Percentiles rank a stretch among this genome's conserved stretches.
Evolutionary conservation across 2,797 vertebrate species (phyloP).

Genomic region (Xiphophorus birchmanni): DNA sequence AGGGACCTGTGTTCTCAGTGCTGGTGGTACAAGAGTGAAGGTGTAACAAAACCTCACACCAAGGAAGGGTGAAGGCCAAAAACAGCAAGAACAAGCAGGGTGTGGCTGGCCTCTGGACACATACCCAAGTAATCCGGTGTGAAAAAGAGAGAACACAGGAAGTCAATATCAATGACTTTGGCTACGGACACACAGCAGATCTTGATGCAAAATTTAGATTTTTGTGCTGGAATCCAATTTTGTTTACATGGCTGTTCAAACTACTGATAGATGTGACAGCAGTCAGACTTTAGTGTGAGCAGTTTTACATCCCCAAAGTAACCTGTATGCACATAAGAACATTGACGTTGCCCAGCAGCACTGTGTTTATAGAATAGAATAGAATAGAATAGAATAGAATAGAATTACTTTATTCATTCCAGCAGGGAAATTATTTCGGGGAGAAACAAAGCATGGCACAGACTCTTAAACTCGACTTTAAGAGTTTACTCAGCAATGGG

Average conservation of each 20-base stretch:
- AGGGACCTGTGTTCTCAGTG: not conserved
- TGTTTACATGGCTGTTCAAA: not conserved
- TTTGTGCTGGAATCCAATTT: not conserved
- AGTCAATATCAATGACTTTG: not conserved
- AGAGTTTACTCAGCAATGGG: too few relatives aligned
- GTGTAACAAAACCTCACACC: not conserved
- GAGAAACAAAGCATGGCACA: too few relatives aligned
- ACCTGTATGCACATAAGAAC: too few relatives aligned
- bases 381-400: too few relatives aligned
- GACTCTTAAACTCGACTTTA: too few relatives aligned
- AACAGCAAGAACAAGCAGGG: not conserved
- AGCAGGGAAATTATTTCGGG: too few relatives aligned
- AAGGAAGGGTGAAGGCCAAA: not conserved
- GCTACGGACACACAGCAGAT: not conserved
- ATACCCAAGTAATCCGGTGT: not conserved
- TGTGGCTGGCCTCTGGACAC: not conserved
- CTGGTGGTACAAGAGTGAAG: not conserved
- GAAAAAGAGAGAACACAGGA: not conserved
- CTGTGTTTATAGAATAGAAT: too few relatives aligned
- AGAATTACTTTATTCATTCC: too few relatives aligned
- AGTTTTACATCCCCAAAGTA: not conserved
- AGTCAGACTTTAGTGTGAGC: not conserved
- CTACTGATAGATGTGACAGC: not conserved
- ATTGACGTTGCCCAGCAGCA: too few relatives aligned
- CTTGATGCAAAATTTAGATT: not conserved